Conservation (phyloP, 1,140 invertebrate genomes). For the Trachymyrmex septentrionalis region DNA sequence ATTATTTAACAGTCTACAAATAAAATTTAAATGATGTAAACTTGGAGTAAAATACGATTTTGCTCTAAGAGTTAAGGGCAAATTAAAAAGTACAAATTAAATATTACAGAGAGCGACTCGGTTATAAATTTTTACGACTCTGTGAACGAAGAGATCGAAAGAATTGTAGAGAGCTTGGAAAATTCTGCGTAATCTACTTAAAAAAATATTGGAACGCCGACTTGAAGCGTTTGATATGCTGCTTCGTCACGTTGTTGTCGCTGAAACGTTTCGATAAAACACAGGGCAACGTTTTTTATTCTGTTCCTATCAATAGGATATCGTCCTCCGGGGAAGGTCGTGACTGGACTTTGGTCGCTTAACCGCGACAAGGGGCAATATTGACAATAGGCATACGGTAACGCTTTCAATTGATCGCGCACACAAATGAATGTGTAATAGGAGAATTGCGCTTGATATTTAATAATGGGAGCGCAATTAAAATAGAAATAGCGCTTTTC, state of each 20-base stretch:
- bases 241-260: conserved; percentile 43
- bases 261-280: conserved; percentile 50
- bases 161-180: not conserved
- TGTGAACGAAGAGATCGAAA: not conserved
- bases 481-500: not conserved
- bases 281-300: conserved; percentile 61
- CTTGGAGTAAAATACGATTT: not conserved
- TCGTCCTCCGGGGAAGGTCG: conserved; percentile 65
- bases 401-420: conserved; percentile 23
- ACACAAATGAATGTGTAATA: conserved; percentile 5
- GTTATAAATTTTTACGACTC: not conserved
- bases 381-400: not conserved
- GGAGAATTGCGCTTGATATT: not conserved
- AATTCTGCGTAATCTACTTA: not conserved
- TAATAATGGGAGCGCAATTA: not conserved
- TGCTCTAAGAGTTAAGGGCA: not conserved
- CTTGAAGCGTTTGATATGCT: not conserved
- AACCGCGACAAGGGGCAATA: conserved; percentile 17
- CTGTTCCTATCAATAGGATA: conserved; percentile 67
- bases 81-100: conserved; percentile 8
- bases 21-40: not conserved
- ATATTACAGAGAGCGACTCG: not conserved
- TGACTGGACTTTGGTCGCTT: conserved; percentile 59
- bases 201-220: conserved; percentile 7
- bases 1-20: not conserved